Percentiles rank a stretch among this genome's conserved stretches.
Evolutionary conservation across 2,113 vertebrate genomes (phyloP).

Genomic region (Tyto alba): DNA sequence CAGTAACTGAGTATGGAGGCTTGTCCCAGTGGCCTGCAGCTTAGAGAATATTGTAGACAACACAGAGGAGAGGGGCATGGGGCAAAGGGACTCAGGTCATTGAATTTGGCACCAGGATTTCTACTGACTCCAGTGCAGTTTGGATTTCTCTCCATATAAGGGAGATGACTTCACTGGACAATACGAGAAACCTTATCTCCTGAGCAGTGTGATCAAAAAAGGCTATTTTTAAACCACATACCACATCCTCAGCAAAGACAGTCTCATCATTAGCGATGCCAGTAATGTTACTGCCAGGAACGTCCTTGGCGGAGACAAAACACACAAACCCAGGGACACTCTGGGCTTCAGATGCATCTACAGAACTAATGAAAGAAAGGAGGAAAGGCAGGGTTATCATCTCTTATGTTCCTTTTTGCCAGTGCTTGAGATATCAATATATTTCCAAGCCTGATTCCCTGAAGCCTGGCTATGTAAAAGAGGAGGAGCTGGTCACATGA

Average conservation of each 20-base stretch:
- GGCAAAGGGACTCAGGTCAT: background rate
- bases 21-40: background rate
- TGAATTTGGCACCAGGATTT: background rate
- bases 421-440: rapidly evolving
- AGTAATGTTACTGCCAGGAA: constrained; percentile 85
- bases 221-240: constrained; percentile 39
- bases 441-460: background rate
- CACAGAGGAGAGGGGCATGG: background rate
- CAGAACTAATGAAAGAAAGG: constrained; percentile 70
- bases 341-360: constrained; percentile 79
- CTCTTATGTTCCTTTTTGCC: background rate
- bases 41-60: background rate
- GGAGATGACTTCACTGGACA: background rate
- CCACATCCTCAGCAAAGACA: constrained; percentile 81
- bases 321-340: constrained; percentile 79
- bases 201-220: background rate
- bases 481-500: background rate
- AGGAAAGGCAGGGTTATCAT: background rate
- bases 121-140: background rate
- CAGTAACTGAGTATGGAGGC: background rate
- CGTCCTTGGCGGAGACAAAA: constrained; percentile 81
- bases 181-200: background rate
- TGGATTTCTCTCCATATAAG: background rate
- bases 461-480: background rate
- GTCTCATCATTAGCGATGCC: constrained; percentile 83